A percentile compares a stretch with the other conserved stretches of the same genome.
Evolutionary conservation across 2,113 vertebrate genomes (phyloP).

Genomic region (Petroica traversi): DNA sequence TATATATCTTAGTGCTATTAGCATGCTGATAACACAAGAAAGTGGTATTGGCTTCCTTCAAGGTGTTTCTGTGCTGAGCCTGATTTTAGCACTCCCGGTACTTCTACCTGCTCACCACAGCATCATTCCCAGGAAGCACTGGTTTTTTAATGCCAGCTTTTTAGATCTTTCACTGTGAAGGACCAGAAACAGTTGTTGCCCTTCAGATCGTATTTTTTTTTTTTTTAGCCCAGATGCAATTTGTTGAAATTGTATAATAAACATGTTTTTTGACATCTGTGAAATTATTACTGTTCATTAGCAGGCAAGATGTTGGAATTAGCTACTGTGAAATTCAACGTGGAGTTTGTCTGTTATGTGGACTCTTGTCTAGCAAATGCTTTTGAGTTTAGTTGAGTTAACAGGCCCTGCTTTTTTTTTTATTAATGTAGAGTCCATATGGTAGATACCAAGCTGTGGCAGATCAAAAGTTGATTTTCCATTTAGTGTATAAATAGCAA

Average conservation of each 20-base stretch:
- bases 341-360: neutral
- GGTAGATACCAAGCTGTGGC: conserved; percentile 50
- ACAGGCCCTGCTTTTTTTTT: neutral
- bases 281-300: conserved; percentile 21
- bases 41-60: neutral
- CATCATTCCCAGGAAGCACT: neutral
- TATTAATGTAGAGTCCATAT: conserved; percentile 2
- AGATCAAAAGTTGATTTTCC: conserved; percentile 41
- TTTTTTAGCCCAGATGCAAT: neutral
- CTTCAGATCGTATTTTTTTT: neutral
- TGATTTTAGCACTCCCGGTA: neutral
- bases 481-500: conserved; percentile 45
- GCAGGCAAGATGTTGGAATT: conserved; percentile 28
- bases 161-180: neutral
- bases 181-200: neutral
- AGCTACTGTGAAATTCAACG: conserved; percentile 17
- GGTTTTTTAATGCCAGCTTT: neutral
- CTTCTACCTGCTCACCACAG: neutral
- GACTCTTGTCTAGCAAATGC: conserved; percentile 35
- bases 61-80: neutral
- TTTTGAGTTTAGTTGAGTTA: conserved; percentile 20
- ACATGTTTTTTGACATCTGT: neutral
- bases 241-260: neutral
- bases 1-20: neutral
- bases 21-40: neutral